Conservation (phyloP, 2,113 vertebrate species). For the Podarcis raffonei region DNA sequence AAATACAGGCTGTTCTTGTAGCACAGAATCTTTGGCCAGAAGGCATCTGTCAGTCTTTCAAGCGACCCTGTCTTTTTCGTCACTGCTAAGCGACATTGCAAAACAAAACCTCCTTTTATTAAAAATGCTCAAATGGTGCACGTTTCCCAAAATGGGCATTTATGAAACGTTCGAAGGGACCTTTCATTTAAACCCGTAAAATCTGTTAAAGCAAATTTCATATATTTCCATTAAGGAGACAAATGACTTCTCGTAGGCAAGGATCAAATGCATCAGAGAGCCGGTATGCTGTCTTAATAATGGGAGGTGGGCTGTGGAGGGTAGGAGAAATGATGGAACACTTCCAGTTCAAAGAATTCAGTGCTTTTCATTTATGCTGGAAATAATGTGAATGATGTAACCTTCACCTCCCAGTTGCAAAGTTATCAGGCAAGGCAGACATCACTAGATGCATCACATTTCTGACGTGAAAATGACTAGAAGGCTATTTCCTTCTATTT, state of each 20-base stretch:
- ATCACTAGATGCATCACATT: constrained; percentile 53
- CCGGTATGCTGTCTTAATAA: constrained; percentile 69
- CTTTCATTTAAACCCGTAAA: constrained; percentile 70
- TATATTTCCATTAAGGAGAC: constrained; percentile 72
- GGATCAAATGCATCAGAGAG: constrained; percentile 65
- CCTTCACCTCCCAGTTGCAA: constrained; percentile 64
- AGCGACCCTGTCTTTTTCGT: not conserved
- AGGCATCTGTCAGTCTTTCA: not conserved
- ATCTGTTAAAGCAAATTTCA: constrained; percentile 67
- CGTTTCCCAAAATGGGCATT: constrained; percentile 59
- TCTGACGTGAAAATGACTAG: constrained; percentile 70
- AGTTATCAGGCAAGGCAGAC: constrained; percentile 71
- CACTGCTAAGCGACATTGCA: constrained; percentile 55
- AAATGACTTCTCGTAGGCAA: constrained; percentile 72
- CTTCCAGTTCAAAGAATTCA: constrained; percentile 68
- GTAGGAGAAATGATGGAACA: constrained; percentile 70
- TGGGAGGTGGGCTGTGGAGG: constrained; percentile 64
- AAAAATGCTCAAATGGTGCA: constrained; percentile 64
- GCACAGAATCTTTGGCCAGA: not conserved
- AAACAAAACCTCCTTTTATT: constrained; percentile 58
- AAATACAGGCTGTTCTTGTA: not conserved
- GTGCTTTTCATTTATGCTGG: constrained; percentile 67
- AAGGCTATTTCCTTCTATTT: constrained; percentile 67
- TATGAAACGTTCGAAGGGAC: constrained; percentile 54
- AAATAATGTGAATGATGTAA: constrained; percentile 77